These are phyloP conservation scores for Maccullochella peelii DNA, from an alignment of 2,113 vertebrate genomes.

Conservation along the genomic window DNA sequence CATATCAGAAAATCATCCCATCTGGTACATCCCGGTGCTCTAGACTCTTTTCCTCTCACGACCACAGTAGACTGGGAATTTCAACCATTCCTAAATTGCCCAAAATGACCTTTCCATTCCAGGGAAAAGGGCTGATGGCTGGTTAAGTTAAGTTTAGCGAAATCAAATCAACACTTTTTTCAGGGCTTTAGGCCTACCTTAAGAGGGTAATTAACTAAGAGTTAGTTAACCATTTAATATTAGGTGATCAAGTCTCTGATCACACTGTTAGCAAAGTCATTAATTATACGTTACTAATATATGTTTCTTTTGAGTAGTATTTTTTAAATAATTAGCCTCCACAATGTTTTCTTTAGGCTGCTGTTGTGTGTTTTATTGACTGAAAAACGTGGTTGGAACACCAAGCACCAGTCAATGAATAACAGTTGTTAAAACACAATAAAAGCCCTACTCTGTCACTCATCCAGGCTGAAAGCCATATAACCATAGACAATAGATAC, in stretches of 20 bases:
- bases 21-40: slow-evolving; percentile 30
- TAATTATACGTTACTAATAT: not conserved
- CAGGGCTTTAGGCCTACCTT: not conserved
- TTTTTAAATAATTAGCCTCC: slow-evolving; percentile 35
- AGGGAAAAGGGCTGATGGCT: slow-evolving; percentile 63
- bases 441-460: slow-evolving; percentile 25
- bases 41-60: slow-evolving; percentile 24
- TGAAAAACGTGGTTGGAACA: slow-evolving; percentile 9
- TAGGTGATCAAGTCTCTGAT: not conserved
- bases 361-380: slow-evolving; percentile 39
- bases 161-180: not conserved
- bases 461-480: slow-evolving; percentile 7
- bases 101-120: slow-evolving; percentile 72
- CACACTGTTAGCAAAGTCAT: not conserved
- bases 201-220: not conserved
- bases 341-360: slow-evolving; percentile 30
- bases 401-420: slow-evolving; percentile 56
- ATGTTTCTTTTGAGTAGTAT: not conserved
- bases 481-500: slow-evolving; percentile 15
- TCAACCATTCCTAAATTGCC: slow-evolving; percentile 56
- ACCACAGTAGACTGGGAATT: slow-evolving; percentile 56
- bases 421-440: slow-evolving; percentile 51
- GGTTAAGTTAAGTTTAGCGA: slow-evolving; percentile 6
- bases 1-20: slow-evolving; percentile 46
- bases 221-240: not conserved